Evolutionary conservation across 2,797 vertebrate genomes (phyloP), one percentile per base, ranked within the genome.

Genomic region (Heterohyrax brucei): DNA sequence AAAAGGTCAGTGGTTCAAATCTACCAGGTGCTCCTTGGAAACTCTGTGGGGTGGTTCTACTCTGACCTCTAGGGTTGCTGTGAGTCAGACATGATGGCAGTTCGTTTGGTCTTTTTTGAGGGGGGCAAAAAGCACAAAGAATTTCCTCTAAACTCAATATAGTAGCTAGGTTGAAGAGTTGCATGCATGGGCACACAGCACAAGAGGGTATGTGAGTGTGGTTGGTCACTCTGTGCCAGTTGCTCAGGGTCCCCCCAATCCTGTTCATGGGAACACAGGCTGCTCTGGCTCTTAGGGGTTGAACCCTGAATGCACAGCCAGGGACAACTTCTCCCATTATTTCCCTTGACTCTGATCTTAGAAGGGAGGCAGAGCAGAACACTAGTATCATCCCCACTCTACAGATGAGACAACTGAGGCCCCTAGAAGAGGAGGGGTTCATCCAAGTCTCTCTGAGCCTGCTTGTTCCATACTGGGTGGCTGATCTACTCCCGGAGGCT

Each of bases 161-260:
- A 22, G 82, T 16, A 30, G 33, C 46, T 22, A 68, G 68, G 39
- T 19, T 2, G 50, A 56, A 81, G 61, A 86, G 73, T 48, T 18
- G 7, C 4, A 26, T 0, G 1, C 2, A 0, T 33, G 61, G n/a
- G 21, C 21, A 22, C 0, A 3, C 3, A 30, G 84, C 10, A 22
- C 39, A 5, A 0, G 26, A 73, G 2, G 39, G n/a, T 19, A 26
- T 3, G 3, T 21, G 77, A n/a, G 30, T 0, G 7, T 24, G 48
- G 64, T 12, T 3, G 59, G 64, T 12, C 5, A 3, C 56, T 48
- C 64, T 75, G 33, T 0, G 21, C 87, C 5, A 3, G 7, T 66
- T 50, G 2, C 7, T 70, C n/a, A 70, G 68, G n/a, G 18, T 28
- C 68, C 14, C 16, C 14, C 68, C 39, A 5, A 1, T 12, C 14